Percentiles rank a stretch among this genome's conserved stretches.
These are phyloP conservation scores for Macroglossus sobrinus DNA, from an alignment of 2,113 vertebrate genomes.

Conservation along the genomic window DNA sequence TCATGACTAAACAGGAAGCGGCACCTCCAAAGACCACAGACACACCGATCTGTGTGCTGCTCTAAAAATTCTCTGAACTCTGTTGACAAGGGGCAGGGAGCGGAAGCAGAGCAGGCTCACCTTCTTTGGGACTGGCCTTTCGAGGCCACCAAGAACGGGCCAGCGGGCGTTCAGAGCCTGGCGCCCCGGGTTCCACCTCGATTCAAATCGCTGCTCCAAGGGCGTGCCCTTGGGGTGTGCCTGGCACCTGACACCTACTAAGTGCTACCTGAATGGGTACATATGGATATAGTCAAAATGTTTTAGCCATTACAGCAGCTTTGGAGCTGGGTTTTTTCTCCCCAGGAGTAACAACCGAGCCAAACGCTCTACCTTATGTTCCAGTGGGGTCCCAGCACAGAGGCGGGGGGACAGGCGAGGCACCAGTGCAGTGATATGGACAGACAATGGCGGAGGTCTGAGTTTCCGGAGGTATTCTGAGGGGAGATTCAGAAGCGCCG, in stretches of 20 bases:
- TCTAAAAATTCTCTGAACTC: neutral
- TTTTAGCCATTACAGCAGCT: neutral
- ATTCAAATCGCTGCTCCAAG: neutral
- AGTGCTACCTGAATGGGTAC: rapidly evolving
- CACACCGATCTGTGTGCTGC: neutral
- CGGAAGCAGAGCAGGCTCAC: too few relatives aligned
- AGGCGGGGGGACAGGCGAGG: neutral
- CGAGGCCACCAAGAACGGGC: neutral
- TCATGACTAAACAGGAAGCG: constrained; percentile 62
- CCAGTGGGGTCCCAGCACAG: neutral
- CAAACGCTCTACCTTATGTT: rapidly evolving
- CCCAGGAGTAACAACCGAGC: neutral
- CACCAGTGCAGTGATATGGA: neutral
- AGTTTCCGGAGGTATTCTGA: too few relatives aligned
- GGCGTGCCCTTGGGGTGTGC: neutral
- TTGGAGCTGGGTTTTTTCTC: neutral
- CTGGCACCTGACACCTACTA: rapidly evolving
- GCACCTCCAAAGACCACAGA: neutral
- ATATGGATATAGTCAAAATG: rapidly evolving
- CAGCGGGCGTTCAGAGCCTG: too few relatives aligned
- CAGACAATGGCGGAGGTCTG: neutral
- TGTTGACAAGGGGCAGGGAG: neutral
- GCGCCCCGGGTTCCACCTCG: rapidly evolving
- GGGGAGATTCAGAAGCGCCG: neutral
- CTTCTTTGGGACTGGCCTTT: neutral